Base-by-base conservation (phyloP, 2,797 vertebrate species). In the Apogon hyalosoma region DNA sequence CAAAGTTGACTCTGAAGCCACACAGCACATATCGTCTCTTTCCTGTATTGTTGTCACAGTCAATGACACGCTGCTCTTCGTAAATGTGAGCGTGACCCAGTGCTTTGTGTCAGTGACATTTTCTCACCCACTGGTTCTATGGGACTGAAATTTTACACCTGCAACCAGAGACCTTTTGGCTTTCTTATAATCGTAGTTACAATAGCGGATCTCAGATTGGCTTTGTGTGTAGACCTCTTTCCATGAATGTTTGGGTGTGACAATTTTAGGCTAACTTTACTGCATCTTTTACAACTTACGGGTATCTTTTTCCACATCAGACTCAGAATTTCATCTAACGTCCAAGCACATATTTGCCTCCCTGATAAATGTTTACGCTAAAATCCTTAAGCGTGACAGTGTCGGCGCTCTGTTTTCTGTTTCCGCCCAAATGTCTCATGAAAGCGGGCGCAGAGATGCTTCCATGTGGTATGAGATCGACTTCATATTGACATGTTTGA, bases 101-200 rank as follows among this genome's bases (percentile, higher is more conserved):
- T 2, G 2, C 70, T 47, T 92, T 88, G 83, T 87, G 48, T 70
- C 59, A 49, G 60, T 5, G 0, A 10, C 52, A n/a, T 62, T 80
- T 88, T 90, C 85, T 86, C 89, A 85, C 66, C 79, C 64, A 0
- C 13, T 0, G 31, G 7, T 55, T 82, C 64, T 69, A 74, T 72
- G 39, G 67, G 21, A 75, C 11, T 39, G 88, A 82, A 86, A 92
- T 51, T 31, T 36, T 62, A 90, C 68, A 86, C 87, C 80, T 68
- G 85, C 75, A 87, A 87, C 80, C 3, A 11, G 77, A 88, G 66
- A 76, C 58, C 63, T 63, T 40, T 68, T 64, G 71, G 63, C 69
- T 75, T 83, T 75, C 58, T 79, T 69, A 7, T 57, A 11, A 48
- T 64, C 41, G 0, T 1, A 1, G 55, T 12, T 13, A 74, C 60